These are phyloP conservation scores for Tanypteryx hageni DNA, from an alignment of 2,888 invertebrate species.

Conservation along the genomic window DNA sequence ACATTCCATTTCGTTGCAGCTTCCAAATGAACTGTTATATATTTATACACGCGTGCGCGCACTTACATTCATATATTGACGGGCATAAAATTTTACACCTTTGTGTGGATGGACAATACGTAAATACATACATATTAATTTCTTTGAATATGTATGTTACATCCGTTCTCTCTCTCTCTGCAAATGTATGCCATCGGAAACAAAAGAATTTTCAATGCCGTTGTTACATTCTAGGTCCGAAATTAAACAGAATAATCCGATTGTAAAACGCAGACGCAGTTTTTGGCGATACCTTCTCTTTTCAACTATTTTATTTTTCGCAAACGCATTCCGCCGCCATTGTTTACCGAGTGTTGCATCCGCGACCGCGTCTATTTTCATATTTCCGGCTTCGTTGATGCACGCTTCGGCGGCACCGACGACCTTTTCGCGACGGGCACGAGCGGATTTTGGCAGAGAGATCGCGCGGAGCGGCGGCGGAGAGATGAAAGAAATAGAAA, in stretches of 20 bases:
- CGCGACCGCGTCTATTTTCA: neutral
- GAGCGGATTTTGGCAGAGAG: neutral
- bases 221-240: neutral
- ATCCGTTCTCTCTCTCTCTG: too few species aligned
- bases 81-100: too few species aligned
- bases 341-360: neutral
- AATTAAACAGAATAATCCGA: neutral
- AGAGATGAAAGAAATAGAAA: neutral
- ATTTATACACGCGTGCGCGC: too few species aligned
- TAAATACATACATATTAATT: too few species aligned
- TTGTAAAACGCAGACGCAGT: neutral
- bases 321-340: neutral
- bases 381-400: slow-evolving; percentile 1
- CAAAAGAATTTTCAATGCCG: neutral
- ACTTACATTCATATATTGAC: too few species aligned
- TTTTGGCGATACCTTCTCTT: neutral
- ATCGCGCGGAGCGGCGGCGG: neutral
- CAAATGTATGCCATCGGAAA: neutral
- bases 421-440: neutral
- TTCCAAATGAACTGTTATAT: too few species aligned
- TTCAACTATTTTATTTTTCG: neutral
- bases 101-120: too few species aligned
- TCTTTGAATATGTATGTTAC: too few species aligned
- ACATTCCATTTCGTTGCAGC: too few species aligned
- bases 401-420: neutral